These are phyloP conservation scores for Pangasianodon hypophthalmus DNA, from an alignment of 2,113 vertebrate species.

Conservation along the genomic window DNA sequence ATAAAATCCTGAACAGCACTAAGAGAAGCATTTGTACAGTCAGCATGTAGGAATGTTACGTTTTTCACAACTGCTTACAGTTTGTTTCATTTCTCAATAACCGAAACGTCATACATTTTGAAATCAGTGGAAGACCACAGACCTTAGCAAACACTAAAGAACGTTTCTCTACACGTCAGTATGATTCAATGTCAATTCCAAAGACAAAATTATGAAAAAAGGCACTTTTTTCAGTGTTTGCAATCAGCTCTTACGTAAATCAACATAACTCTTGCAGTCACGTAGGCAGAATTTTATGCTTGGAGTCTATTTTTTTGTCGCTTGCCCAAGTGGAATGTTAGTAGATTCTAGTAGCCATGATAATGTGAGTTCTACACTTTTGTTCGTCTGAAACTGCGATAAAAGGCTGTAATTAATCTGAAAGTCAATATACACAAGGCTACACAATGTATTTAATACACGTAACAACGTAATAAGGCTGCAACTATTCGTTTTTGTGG, in stretches of 20 bases:
- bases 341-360: neutral
- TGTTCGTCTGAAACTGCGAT: neutral
- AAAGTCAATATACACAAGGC: neutral
- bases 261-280: neutral
- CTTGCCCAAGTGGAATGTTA: too few relatives aligned
- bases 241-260: neutral
- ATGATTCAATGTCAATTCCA: neutral
- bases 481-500: neutral
- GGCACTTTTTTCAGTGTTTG: neutral
- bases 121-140: slow-evolving; percentile 1
- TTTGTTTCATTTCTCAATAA: neutral
- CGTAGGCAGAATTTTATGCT: neutral
- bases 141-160: neutral
- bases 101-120: neutral
- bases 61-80: neutral
- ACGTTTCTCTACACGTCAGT: neutral
- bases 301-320: neutral
- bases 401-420: neutral
- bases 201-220: neutral
- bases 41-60: neutral
- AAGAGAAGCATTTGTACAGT: neutral
- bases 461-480: neutral
- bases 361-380: neutral
- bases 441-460: neutral
- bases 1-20: neutral